A percentile compares a stretch with the other conserved stretches of the same genome.
Evolutionary conservation across 2,888 invertebrate species (phyloP).

Genomic region (Drosophila kanekoi): DNA sequence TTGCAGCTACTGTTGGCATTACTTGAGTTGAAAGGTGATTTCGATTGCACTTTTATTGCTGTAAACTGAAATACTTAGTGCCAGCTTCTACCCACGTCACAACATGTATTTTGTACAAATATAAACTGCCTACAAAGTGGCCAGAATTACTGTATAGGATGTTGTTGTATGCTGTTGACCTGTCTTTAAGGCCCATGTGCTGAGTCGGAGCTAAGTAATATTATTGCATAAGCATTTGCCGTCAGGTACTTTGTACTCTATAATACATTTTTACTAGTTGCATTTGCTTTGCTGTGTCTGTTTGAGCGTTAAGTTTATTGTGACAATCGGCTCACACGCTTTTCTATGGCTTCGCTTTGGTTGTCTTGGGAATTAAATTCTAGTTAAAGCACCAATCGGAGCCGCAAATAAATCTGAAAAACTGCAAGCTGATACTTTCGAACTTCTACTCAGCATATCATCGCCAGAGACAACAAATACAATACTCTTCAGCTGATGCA

Average conservation of each 20-base stretch:
- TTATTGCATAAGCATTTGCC: constrained; percentile 35
- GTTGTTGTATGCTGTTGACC: background rate
- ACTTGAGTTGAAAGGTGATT: constrained; percentile 28
- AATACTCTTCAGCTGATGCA: constrained; percentile 1
- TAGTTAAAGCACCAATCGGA: constrained; percentile 25
- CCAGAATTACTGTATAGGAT: background rate
- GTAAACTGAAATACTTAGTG: constrained; percentile 4
- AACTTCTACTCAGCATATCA: constrained; percentile 34
- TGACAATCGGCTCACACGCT: constrained; percentile 60
- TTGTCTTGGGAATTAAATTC: constrained; percentile 39
- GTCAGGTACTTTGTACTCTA: constrained; percentile 9
- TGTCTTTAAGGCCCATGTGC: background rate
- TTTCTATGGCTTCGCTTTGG: constrained; percentile 57
- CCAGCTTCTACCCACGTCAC: background rate
- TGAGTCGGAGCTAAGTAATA: background rate
- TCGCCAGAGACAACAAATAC: constrained; percentile 15
- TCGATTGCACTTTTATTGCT: constrained; percentile 16
- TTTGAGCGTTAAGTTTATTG: constrained; percentile 40
- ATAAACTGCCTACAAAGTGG: background rate
- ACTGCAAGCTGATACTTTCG: constrained; percentile 62
- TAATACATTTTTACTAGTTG: constrained; percentile 25
- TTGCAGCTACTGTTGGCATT: constrained; percentile 29
- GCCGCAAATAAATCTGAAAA: constrained; percentile 51
- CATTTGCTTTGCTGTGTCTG: constrained; percentile 16
- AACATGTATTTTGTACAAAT: too few species aligned